These are phyloP conservation scores for Drosophila bocqueti DNA, from an alignment of 1,140 invertebrate species.

Conservation along the genomic window DNA sequence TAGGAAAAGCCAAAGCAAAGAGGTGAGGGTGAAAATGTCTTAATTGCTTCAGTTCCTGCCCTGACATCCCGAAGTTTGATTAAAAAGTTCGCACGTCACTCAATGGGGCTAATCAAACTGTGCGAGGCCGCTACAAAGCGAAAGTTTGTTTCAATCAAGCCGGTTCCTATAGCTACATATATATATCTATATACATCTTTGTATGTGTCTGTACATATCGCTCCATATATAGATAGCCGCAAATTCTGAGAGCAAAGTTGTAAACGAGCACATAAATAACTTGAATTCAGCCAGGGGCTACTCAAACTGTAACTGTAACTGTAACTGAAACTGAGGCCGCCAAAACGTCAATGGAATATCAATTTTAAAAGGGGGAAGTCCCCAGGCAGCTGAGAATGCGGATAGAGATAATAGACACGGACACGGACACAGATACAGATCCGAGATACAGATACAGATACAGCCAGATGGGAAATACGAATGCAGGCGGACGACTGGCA, in stretches of 20 bases:
- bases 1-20: background rate
- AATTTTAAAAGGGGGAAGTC: constrained; percentile 66
- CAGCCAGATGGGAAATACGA: background rate
- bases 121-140: constrained; percentile 45
- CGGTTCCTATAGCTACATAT: constrained; percentile 23
- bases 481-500: background rate
- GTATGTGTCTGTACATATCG: background rate
- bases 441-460: background rate
- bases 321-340: constrained; percentile 38
- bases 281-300: constrained; percentile 50
- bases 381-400: constrained; percentile 32
- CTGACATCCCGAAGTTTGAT: constrained; percentile 66
- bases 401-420: constrained; percentile 62
- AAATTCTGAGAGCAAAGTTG: constrained; percentile 59
- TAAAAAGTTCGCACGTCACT: constrained; percentile 76
- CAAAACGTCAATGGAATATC: constrained; percentile 81
- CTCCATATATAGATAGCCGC: background rate
- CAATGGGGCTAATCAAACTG: constrained; percentile 72
- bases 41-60: constrained; percentile 47
- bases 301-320: constrained; percentile 5
- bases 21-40: constrained; percentile 33
- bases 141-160: constrained; percentile 82
- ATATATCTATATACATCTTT: background rate
- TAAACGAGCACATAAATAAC: constrained; percentile 81
- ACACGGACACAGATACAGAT: constrained; percentile 29